These are phyloP conservation scores for Torymus aiolomorphi DNA, from an alignment of 2,888 invertebrate species.

Conservation along the genomic window DNA sequence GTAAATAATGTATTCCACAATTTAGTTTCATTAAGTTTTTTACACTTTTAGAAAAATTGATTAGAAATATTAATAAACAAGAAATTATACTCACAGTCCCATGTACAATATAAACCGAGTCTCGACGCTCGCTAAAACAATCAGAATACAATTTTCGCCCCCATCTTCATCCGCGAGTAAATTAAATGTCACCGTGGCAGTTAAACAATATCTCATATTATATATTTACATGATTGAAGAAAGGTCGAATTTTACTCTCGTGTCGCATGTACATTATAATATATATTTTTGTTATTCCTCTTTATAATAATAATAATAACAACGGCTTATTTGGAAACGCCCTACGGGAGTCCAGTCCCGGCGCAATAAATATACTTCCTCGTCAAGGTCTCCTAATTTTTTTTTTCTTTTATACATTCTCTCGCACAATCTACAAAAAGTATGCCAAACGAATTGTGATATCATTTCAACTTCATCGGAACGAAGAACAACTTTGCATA, in stretches of 20 bases:
- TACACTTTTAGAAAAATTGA: too few relatives aligned
- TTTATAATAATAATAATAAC: not conserved
- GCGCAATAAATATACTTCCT: conserved; percentile 48
- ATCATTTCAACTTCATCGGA: conserved; percentile 13
- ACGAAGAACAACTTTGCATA: not conserved
- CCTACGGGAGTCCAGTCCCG: conserved; percentile 48
- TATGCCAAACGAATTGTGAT: conserved; percentile 13
- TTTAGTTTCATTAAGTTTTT: too few relatives aligned
- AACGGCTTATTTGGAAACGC: conserved; percentile 39
- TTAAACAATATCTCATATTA: conserved; percentile 65
- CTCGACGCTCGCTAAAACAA: conserved; percentile 6
- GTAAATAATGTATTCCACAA: too few relatives aligned
- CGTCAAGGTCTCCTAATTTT: conserved; percentile 26
- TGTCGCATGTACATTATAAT: conserved; percentile 51
- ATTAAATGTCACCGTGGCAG: conserved; percentile 65
- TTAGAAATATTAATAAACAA: not conserved
- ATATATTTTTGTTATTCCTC: conserved; percentile 41
- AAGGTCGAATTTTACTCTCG: conserved; percentile 37
- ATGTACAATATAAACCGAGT: conserved; percentile 5
- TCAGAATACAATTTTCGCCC: not conserved
- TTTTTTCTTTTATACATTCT: not conserved
- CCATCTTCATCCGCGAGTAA: conserved; percentile 55
- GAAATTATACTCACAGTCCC: not conserved
- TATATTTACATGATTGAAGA: conserved; percentile 64
- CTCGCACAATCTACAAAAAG: conserved; percentile 11